Percentiles rank a stretch among this genome's conserved stretches.
Evolutionary conservation across 2,797 vertebrate species (phyloP).

Genomic region (Steatocranus sp.): DNA sequence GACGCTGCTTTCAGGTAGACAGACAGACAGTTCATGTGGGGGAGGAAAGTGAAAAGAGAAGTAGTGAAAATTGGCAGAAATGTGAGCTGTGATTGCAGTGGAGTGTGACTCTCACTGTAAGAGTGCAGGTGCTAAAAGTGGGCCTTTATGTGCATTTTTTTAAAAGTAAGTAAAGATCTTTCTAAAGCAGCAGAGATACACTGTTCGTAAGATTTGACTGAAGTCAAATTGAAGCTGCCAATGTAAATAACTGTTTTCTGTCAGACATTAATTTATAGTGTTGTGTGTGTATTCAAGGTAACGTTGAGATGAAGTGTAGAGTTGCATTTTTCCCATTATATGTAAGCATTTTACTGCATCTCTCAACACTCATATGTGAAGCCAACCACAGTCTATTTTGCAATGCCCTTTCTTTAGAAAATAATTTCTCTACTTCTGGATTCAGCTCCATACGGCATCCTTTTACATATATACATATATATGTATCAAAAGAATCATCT

Average conservation of each 20-base stretch:
- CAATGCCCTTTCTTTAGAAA: not conserved
- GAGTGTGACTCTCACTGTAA: not conserved
- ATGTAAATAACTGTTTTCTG: not conserved
- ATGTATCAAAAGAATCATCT: not conserved
- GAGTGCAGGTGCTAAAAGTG: not conserved
- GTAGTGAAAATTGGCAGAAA: not conserved
- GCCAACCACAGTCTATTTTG: not conserved
- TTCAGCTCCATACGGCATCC: not conserved
- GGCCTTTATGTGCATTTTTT: not conserved
- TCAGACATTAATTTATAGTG: not conserved
- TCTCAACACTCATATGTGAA: no score
- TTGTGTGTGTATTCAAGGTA: not conserved
- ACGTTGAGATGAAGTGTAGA: not conserved
- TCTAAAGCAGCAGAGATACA: not conserved
- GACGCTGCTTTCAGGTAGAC: constrained; percentile 12
- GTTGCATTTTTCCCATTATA: not conserved
- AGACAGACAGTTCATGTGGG: not conserved
- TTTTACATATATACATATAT: not conserved
- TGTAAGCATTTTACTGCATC: not conserved
- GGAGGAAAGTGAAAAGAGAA: constrained; percentile 8
- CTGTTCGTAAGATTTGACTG: not conserved
- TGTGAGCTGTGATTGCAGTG: constrained; percentile 2
- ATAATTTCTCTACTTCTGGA: no score
- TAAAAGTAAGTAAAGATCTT: not conserved
- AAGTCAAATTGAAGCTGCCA: not conserved